Percentiles rank a stretch among this genome's conserved stretches.
Evolutionary conservation across 35 echinoderm and acorn worm genomes (phyloP).

Genomic region (Acanthaster planci): DNA sequence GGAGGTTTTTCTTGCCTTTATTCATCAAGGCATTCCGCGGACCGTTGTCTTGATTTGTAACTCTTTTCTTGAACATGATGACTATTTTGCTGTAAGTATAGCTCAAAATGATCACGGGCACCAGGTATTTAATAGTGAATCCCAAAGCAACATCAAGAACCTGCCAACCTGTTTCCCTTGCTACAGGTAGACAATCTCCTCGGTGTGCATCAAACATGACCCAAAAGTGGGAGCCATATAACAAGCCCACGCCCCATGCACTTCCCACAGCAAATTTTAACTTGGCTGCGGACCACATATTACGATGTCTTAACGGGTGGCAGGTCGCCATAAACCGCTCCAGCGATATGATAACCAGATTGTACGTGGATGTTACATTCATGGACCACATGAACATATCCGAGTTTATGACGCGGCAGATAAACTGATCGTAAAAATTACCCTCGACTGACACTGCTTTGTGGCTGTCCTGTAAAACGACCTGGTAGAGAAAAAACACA

Average conservation of each 20-base stretch:
- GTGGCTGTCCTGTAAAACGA: not conserved
- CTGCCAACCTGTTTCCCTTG: not conserved
- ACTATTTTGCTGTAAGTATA: not conserved
- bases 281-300: conserved; percentile 42
- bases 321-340: conserved; percentile 61
- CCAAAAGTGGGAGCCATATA: not conserved
- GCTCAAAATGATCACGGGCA: conserved; percentile 37
- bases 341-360: conserved; percentile 59
- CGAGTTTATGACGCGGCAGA: conserved; percentile 35
- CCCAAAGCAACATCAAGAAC: not conserved
- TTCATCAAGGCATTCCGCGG: not conserved
- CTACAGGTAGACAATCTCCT: conserved; percentile 10
- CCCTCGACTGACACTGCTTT: not conserved
- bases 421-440: not conserved
- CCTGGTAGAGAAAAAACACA: not conserved
- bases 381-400: conserved; percentile 50
- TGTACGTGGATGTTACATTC: conserved; percentile 56
- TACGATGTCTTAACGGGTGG: conserved; percentile 47
- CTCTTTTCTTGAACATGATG: not conserved
- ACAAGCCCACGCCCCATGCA: conserved; percentile 43
- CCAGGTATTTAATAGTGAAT: conserved; percentile 33
- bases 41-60: not conserved
- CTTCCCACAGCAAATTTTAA: conserved; percentile 33
- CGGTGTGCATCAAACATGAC: not conserved
- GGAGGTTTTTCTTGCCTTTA: conserved; percentile 53